phyloP scores from a whole-genome alignment of 2,888 invertebrate genomes.

The Melanostoma scalare region DNA sequence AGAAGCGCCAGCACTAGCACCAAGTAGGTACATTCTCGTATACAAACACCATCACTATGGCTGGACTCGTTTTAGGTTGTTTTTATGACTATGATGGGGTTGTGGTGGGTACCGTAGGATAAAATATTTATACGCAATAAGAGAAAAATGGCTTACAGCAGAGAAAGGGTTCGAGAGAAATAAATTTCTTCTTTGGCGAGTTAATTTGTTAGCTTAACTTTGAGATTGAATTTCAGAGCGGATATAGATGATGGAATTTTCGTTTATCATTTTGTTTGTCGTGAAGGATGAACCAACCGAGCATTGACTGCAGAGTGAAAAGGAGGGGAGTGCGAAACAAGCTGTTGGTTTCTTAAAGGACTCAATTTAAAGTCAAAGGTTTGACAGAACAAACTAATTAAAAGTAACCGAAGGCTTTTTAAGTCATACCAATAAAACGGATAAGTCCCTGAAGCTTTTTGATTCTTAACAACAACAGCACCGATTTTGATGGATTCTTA shows the following conservation, averaged over 20 bases:
- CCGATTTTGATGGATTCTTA: too few species aligned
- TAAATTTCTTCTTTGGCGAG: slow-evolving; percentile 63
- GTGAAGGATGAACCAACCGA: too few species aligned
- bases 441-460: too few species aligned
- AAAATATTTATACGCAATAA: slow-evolving; percentile 71
- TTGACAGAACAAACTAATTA: too few species aligned
- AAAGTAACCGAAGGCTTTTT: too few species aligned
- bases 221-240: slow-evolving; percentile 68
- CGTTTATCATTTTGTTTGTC: slow-evolving; percentile 49
- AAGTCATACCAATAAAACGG: too few species aligned
- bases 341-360: too few species aligned
- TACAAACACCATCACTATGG: slow-evolving; percentile 25
- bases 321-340: too few species aligned
- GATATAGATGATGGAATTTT: slow-evolving; percentile 23
- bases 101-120: slow-evolving; percentile 59
- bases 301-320: too few species aligned
- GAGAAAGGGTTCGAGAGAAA: slow-evolving; percentile 27
- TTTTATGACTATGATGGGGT: slow-evolving; percentile 61
- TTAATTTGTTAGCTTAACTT: slow-evolving; percentile 72
- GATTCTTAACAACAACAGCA: too few species aligned
- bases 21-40: slow-evolving; percentile 19
- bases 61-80: slow-evolving; percentile 66
- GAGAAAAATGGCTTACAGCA: slow-evolving; percentile 61
- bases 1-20: slow-evolving; percentile 24
- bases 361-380: too few species aligned